Percentiles rank a stretch among this genome's conserved stretches.
phyloP scores from a whole-genome alignment of 2,888 invertebrate genomes.

The Dugesia japonica region DNA sequence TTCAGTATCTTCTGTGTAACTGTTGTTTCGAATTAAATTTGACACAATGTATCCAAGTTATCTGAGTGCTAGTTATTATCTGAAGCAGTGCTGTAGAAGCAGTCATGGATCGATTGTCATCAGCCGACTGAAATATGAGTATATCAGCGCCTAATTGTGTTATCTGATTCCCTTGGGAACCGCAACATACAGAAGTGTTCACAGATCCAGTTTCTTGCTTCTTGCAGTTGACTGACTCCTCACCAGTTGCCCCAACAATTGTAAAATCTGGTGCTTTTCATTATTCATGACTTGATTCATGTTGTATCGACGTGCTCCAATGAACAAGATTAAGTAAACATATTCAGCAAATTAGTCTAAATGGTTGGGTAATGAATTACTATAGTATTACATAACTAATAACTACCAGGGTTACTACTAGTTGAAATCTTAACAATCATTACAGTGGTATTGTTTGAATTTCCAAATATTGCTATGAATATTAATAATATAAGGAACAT shows the following conservation, averaged over 20 bases:
- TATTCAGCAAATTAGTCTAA: neutral
- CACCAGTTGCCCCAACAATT: constrained; percentile 13
- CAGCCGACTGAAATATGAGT: constrained; percentile 16
- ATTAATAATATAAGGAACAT: too few relatives aligned
- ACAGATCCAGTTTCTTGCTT: constrained; percentile 20
- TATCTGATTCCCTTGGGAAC: neutral
- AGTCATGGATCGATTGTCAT: constrained; percentile 20
- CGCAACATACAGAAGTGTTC: constrained; percentile 9
- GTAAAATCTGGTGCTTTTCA: constrained; percentile 20
- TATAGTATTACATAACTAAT: neutral
- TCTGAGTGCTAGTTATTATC: constrained; percentile 8
- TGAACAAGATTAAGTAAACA: constrained; percentile 20
- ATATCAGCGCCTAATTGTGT: constrained; percentile 20
- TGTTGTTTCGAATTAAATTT: constrained; percentile 1
- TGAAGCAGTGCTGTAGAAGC: constrained; percentile 6
- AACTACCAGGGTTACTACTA: too few relatives aligned
- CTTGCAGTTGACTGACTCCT: constrained; percentile 20
- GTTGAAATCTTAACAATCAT: too few relatives aligned
- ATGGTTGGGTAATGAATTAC: neutral
- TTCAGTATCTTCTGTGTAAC: constrained; percentile 20
- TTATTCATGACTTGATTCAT: constrained; percentile 20
- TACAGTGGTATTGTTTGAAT: too few relatives aligned
- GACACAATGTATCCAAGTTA: constrained; percentile 15
- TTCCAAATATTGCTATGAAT: too few relatives aligned
- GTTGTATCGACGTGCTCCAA: neutral